Evolutionary conservation across 2,113 vertebrate species (phyloP).

Genomic region (Morone saxatilis): DNA sequence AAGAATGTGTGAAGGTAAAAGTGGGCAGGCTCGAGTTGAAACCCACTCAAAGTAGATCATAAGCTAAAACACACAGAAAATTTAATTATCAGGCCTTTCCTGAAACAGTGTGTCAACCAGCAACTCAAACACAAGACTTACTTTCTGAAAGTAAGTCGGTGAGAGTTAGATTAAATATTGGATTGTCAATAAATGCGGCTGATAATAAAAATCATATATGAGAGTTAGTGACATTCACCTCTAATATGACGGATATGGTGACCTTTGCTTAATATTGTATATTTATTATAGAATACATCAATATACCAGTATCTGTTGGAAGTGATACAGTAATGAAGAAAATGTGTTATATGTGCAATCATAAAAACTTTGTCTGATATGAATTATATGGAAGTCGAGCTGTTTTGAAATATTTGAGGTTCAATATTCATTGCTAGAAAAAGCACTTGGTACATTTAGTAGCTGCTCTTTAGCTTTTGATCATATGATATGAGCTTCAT

Average conservation of each 20-base stretch:
- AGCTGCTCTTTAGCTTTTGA: background rate
- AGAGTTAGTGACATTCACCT: constrained; percentile 15
- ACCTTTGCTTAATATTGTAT: constrained; percentile 34
- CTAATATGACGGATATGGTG: constrained; percentile 17
- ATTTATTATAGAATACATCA: background rate
- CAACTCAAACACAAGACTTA: constrained; percentile 19
- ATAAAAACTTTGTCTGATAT: background rate
- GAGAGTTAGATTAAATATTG: constrained; percentile 44
- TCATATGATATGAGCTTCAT: background rate
- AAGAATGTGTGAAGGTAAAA: constrained; percentile 26
- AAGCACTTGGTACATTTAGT: background rate
- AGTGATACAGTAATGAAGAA: background rate
- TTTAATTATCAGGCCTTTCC: constrained; percentile 15
- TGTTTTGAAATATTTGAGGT: background rate
- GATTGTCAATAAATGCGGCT: constrained; percentile 39
- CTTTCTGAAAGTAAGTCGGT: background rate
- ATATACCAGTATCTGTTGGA: background rate
- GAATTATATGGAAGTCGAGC: background rate
- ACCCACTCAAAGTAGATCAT: constrained; percentile 26
- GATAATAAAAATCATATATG: constrained; percentile 40
- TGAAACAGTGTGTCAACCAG: constrained; percentile 18
- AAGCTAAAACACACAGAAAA: constrained; percentile 48
- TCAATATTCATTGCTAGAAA: background rate
- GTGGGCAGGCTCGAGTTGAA: constrained; percentile 11
- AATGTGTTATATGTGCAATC: background rate